Evolutionary conservation across 64 coral and sea anemone genomes (phyloP), one percentile per base, ranked within the genome.

Genomic region (Montipora efflorescens): DNA sequence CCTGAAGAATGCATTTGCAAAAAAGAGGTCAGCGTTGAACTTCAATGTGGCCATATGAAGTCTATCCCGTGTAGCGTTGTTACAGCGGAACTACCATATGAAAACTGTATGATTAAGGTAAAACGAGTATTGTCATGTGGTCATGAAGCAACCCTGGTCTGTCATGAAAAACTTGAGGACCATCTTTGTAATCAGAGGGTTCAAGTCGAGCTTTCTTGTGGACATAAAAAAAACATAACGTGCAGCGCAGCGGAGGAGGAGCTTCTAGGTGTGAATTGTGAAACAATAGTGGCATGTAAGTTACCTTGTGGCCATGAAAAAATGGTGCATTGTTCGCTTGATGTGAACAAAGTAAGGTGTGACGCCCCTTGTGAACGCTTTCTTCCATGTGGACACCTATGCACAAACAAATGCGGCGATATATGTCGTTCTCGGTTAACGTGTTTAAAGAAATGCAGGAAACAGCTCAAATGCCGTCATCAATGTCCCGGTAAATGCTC

Each of bases 21-120:
- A 21, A 55, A 76, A n/a, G 15, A 2, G 58, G 89, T 95, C 9
- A 19, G 70, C 6, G 25, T 80, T 22, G 8, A 87, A 57, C 77
- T 95, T 8, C 8, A 16, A 48, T 95, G 94, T 59, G 90, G 94
- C 7, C 94, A 95, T 74, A 76, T 1, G 23, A 88, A 92, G 44
- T 59, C 87, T 21, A 12, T 95, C 4, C 3, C 67, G 3, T 95
- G 94, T 58, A 75, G 8, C 16, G 53, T 71, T 43, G 48, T 79
- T 1, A 69, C 78, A 51, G 44, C 67, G 45, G 66, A 47, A 11
- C 66, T 70, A 9, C 87, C 76, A 46, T 71, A 92, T 25, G 66
- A 15, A 10, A 5, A 2, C 4, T 50, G 46, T 6, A 18, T 75
- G 57, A 22, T 50, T 9, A 95, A 95, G 46, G 55, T 59, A 23